Evolutionary conservation across 2,888 invertebrate species (phyloP).

Genomic region (Zonitis immaculata): DNA sequence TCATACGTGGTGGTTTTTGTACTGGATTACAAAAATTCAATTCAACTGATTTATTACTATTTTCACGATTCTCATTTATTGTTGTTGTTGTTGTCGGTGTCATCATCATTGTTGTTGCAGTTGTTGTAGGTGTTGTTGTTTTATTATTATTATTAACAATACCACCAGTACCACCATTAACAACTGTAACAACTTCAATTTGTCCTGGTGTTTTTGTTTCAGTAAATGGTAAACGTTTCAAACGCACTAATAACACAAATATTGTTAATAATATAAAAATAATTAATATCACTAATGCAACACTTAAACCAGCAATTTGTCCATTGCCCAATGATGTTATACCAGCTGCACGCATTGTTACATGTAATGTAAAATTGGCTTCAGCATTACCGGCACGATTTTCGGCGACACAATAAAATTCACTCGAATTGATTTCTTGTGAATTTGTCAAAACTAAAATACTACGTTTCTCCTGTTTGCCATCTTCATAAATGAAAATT

Average conservation of each 20-base stretch:
- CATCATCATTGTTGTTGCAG: constrained; percentile 17
- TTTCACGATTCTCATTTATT: constrained; percentile 31
- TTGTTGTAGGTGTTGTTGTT: constrained; percentile 47
- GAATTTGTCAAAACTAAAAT: constrained; percentile 74
- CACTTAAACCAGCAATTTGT: constrained; percentile 80
- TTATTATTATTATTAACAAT: constrained; percentile 49
- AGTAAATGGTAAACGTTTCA: constrained; percentile 67
- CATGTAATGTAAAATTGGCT: constrained; percentile 83
- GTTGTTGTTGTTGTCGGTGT: constrained; percentile 52
- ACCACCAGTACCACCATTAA: constrained; percentile 49
- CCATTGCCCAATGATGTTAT: constrained; percentile 78
- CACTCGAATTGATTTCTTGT: constrained; percentile 76
- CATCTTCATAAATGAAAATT: constrained; percentile 71
- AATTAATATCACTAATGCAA: constrained; percentile 73
- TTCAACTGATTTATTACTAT: constrained; percentile 40
- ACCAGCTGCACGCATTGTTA: constrained; percentile 71
- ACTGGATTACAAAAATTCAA: constrained; percentile 59
- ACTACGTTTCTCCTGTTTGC: constrained; percentile 71
- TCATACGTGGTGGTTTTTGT: constrained; percentile 65
- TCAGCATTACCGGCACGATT: constrained; percentile 84
- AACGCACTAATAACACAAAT: constrained; percentile 67
- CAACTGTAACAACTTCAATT: constrained; percentile 63
- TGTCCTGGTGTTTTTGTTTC: constrained; percentile 75
- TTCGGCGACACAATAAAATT: constrained; percentile 86
- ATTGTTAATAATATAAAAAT: constrained; percentile 69